Evolutionary conservation across 2,888 invertebrate species (phyloP), one percentile per base, ranked within the genome.

Genomic region (Sipha maydis): DNA sequence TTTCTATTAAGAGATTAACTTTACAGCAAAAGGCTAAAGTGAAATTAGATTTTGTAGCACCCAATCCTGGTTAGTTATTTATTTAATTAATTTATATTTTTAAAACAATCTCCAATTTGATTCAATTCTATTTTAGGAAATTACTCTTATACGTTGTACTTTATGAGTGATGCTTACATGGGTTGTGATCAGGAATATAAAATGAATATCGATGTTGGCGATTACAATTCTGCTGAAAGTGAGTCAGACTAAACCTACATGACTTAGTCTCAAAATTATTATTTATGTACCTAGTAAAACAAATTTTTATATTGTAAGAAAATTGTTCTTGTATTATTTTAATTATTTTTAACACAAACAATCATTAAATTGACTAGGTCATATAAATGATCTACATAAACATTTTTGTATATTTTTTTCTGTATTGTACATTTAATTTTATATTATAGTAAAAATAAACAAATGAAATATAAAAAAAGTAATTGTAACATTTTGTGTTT

Each of bases 161-260:
- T 97, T 93, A 99, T 99, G 98, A 98, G 98, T 91, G 99, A 99
- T 92, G 97, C 99, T 0, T 99, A 99, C 92, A 95, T 99, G 91
- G 99, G 99, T 17, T 99, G 99, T 91, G 99, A 99, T 93, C 99
- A 99, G 92, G 99, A 99, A 93, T 99, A 99, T 93, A 96, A 97
- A 92, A 97, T 99, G 92, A 94, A 94, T 0, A 95, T 97, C 25
- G 95, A 95, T 90, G 96, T 98, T 11, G 95, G 94, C 0, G 96
- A 96, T 48, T 89, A 86, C 41, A 82, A 88, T 78, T 88, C 88
- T 82, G 88, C 75, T 1, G 88, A 80, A 67, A 88, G 88, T 67
- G 88, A 88, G 28, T 88, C 88, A 19, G 86, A 86, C 28, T 86
- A 80, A 86, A 56, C 8, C 1, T 41, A 34, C 17, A 28, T 1